A percentile compares a stretch with the other conserved stretches of the same genome.
phyloP scores from a whole-genome alignment of 2,888 invertebrate species.

The Watsonalla cultraria region DNA sequence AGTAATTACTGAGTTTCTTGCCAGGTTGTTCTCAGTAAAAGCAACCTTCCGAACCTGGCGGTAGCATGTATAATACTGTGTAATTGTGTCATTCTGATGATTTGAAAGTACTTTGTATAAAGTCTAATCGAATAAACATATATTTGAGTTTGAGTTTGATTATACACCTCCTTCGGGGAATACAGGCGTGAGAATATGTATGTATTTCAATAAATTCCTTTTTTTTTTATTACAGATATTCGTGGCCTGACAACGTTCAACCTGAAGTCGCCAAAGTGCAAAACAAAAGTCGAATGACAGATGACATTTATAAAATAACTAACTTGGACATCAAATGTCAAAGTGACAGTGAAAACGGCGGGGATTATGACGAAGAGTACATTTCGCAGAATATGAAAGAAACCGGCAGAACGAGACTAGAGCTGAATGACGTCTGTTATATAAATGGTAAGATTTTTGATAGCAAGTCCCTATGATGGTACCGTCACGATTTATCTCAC shows the following conservation, averaged over 20 bases:
- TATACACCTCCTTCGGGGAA: too few relatives aligned
- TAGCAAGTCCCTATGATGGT: background rate
- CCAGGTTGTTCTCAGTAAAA: too few relatives aligned
- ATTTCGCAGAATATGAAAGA: slow-evolving; percentile 79
- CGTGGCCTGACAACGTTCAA: slow-evolving; percentile 83
- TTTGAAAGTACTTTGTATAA: too few relatives aligned
- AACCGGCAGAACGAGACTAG: slow-evolving; percentile 81
- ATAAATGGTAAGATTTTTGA: slow-evolving; percentile 89
- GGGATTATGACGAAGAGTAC: slow-evolving; percentile 31
- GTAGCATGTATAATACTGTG: too few relatives aligned
- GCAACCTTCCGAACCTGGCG: too few relatives aligned
- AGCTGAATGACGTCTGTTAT: slow-evolving; percentile 91
- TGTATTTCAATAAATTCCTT: too few relatives aligned
- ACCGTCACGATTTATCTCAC: background rate
- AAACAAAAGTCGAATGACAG: slow-evolving; percentile 36
- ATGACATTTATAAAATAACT: slow-evolving; percentile 14
- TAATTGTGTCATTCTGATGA: too few relatives aligned
- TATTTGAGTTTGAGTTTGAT: too few relatives aligned
- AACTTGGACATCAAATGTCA: slow-evolving; percentile 13
- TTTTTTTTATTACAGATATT: slow-evolving; percentile 76
- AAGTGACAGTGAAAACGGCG: slow-evolving; percentile 15
- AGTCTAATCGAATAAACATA: too few relatives aligned
- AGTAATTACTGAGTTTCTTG: too few relatives aligned
- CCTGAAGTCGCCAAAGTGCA: slow-evolving; percentile 63
- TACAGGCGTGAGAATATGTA: too few relatives aligned